Conservation (phyloP, 2,888 invertebrate species). For the Dynastes grantii region DNA sequence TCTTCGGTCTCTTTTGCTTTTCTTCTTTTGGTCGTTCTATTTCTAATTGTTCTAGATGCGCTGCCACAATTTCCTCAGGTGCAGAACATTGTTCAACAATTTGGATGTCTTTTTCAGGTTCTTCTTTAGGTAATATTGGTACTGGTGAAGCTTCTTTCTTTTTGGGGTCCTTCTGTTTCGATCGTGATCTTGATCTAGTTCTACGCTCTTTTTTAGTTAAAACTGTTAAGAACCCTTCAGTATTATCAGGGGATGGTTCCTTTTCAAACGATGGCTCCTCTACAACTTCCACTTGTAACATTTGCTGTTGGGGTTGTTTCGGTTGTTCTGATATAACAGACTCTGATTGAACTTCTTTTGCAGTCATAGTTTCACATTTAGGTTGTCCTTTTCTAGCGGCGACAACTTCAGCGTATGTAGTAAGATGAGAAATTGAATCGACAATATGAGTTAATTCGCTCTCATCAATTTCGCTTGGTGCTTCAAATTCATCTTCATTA, state of each 20-base stretch:
- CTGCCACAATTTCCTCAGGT: slow-evolving; percentile 5
- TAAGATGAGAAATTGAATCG: slow-evolving; percentile 38
- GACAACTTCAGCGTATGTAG: slow-evolving; percentile 60
- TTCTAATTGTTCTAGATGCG: slow-evolving; percentile 18
- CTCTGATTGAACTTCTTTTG: background rate
- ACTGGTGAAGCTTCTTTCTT: slow-evolving; percentile 24
- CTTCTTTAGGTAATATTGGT: slow-evolving; percentile 1
- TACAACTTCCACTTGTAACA: slow-evolving; percentile 31
- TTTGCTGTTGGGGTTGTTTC: slow-evolving; percentile 23
- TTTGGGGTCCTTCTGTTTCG: slow-evolving; percentile 49
- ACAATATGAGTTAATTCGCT: background rate
- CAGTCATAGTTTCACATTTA: background rate
- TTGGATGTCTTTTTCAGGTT: slow-evolving; percentile 18
- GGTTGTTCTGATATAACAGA: background rate
- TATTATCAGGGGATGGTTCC: slow-evolving; percentile 56
- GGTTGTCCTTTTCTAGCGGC: slow-evolving; percentile 56
- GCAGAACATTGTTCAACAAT: no score
- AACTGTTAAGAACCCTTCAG: slow-evolving; percentile 63
- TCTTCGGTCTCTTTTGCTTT: slow-evolving; percentile 52
- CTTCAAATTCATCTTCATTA: no score
- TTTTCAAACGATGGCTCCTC: slow-evolving; percentile 42
- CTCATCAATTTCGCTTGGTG: slow-evolving; percentile 6
- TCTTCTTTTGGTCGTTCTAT: slow-evolving; percentile 51
- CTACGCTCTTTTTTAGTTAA: slow-evolving; percentile 60
- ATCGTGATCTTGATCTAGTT: slow-evolving; percentile 62